A percentile compares a stretch with the other conserved stretches of the same genome.
phyloP scores from a whole-genome alignment of 1,140 invertebrate species.

The Acromyrmex charruanus region DNA sequence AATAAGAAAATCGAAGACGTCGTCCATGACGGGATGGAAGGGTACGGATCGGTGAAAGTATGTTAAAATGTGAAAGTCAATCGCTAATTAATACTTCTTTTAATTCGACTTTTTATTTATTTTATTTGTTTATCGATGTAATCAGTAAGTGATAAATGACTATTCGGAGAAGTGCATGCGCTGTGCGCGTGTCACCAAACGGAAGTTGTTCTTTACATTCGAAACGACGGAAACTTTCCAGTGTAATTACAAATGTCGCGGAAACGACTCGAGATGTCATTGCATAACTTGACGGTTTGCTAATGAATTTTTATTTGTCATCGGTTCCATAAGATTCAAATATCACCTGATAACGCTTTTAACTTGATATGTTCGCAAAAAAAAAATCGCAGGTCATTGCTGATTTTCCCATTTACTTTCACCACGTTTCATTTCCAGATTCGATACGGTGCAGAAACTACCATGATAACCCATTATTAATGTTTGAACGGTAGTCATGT shows the following conservation, averaged over 20 bases:
- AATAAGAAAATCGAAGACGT: slow-evolving; percentile 14
- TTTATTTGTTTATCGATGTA: slow-evolving; percentile 33
- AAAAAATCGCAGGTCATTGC: background rate
- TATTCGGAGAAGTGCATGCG: background rate
- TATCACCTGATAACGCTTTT: slow-evolving; percentile 40
- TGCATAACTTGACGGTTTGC: slow-evolving; percentile 53
- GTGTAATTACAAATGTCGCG: background rate
- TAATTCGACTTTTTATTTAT: slow-evolving; percentile 34
- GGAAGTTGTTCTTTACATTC: slow-evolving; percentile 7
- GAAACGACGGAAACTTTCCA: slow-evolving; percentile 21
- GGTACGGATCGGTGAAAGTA: slow-evolving; percentile 60
- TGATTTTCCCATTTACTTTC: slow-evolving; percentile 38
- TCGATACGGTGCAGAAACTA: background rate
- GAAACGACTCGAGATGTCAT: slow-evolving; percentile 37
- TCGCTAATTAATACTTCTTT: slow-evolving; percentile 68
- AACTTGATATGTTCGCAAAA: background rate
- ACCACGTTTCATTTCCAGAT: slow-evolving; percentile 9
- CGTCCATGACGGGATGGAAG: background rate
- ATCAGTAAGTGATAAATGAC: slow-evolving; percentile 1
- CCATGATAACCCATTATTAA: slow-evolving; percentile 30
- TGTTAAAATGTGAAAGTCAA: slow-evolving; percentile 66
- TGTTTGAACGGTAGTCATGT: background rate
- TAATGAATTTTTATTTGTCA: slow-evolving; percentile 28
- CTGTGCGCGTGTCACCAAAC: background rate
- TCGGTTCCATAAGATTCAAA: slow-evolving; percentile 10